Base-by-base conservation (phyloP, 2,797 vertebrate species). In the Vireo griseus region DNA sequence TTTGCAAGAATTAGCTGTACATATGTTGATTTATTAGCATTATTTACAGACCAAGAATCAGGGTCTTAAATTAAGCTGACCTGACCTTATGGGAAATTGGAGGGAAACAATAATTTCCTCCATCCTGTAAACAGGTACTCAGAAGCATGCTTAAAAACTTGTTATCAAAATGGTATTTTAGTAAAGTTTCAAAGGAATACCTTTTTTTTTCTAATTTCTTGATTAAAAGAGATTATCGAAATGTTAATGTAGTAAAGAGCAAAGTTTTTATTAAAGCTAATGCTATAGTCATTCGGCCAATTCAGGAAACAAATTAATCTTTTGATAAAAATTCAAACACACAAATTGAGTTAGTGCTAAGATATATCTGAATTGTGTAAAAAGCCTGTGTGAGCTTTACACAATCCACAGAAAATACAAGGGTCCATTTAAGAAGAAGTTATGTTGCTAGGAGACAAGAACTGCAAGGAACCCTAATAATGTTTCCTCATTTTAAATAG, bases 361-460 rank as follows among this genome's bases (percentile, higher is more conserved):
- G 51, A n/a, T 79, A 39, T 9, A 40, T 44, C 2, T 4, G 57
- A 76, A 73, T 87, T 82, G 31, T 82, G 17, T 62, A 50, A 57
- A 92, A 91, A 79, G 4, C 29, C n/a, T 81, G 4, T 1, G 0
- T 37, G 67, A 69, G 37, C 14, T 66, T 90, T 76, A 37, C 7
- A 59, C 7, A 47, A 90, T 37, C 9, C 37, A 54, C 22, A 76
- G 78, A 61, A 89, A 89, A 89, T 58, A 24, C 35, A 66, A 62
- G 47, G 44, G 62, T 94, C 78, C 89, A 75, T 72, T 94, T 85
- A 91, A 89, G 67, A 85, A 68, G 42, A 92, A 94, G 82, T 77
- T 67, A 42, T 79, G 87, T 96, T 96, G 92, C 95, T 95, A 94
- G 78, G 87, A 95, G 47, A 87, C 9, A 0, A 63, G 75, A 85